A percentile compares a stretch with the other conserved stretches of the same genome.
These are phyloP conservation scores for Cherax destructor DNA, from an alignment of 1,140 invertebrate species.

Conservation along the genomic window DNA sequence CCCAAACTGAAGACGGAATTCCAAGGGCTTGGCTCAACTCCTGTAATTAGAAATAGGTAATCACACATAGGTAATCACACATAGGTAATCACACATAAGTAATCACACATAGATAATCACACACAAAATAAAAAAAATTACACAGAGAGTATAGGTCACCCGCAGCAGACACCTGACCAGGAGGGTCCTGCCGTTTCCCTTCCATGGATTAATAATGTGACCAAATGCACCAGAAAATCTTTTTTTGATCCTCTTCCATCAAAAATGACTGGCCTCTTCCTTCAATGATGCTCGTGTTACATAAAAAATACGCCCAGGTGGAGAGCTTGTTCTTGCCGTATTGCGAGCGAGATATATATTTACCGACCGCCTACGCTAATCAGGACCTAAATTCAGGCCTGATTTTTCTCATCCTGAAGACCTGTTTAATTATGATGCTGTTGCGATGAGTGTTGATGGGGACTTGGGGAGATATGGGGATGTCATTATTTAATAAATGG, in stretches of 20 bases:
- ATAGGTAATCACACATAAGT: neutral
- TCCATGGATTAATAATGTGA: conserved; percentile 62
- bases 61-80: neutral
- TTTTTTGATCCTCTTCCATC: conserved; percentile 51
- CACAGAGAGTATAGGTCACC: too few relatives aligned
- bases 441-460: too few relatives aligned
- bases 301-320: conserved; percentile 59
- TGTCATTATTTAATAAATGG: neutral
- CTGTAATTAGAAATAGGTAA: too few relatives aligned
- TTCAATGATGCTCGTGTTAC: conserved; percentile 60
- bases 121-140: neutral
- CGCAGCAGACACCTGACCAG: too few relatives aligned
- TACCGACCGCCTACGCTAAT: neutral
- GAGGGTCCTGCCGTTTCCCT: neutral
- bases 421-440: too few relatives aligned
- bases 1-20: too few relatives aligned
- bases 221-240: conserved; percentile 63
- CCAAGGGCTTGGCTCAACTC: too few relatives aligned
- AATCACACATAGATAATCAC: neutral
- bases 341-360: conserved; percentile 33
- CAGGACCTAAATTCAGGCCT: neutral
- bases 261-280: conserved; percentile 46
- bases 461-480: too few relatives aligned
- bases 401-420: neutral
- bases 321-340: conserved; percentile 43